Evolutionary conservation across 2,888 invertebrate genomes (phyloP).

Genomic region (Oithona nana): DNA sequence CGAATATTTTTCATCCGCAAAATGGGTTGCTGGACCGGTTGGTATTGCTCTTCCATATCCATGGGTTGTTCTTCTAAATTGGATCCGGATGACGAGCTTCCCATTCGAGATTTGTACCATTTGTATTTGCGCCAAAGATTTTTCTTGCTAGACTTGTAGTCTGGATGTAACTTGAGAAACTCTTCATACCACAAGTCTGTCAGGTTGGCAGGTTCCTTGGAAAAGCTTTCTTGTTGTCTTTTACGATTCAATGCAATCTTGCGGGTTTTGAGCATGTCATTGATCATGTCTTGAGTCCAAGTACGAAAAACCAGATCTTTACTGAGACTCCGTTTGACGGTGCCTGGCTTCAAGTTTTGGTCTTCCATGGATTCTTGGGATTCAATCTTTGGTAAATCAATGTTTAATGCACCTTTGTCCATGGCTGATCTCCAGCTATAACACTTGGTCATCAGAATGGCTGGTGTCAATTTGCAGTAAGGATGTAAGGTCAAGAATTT

Average conservation of each 20-base stretch:
- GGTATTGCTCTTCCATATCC: neutral
- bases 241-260: neutral
- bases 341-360: neutral
- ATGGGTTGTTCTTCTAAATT: neutral
- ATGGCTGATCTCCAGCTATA: neutral
- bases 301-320: neutral
- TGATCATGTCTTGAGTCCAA: slow-evolving; percentile 7
- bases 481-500: neutral
- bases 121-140: slow-evolving; percentile 9
- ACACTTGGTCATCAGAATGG: slow-evolving; percentile 3
- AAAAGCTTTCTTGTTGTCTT: neutral
- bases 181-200: slow-evolving; percentile 1
- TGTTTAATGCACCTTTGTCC: neutral
- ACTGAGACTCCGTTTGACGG: neutral
- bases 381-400: neutral
- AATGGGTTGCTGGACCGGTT: neutral
- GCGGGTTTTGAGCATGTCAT: slow-evolving; percentile 6
- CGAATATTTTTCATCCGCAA: neutral
- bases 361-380: neutral
- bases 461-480: slow-evolving; percentile 1
- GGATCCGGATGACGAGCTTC: neutral
- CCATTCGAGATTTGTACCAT: neutral
- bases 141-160: neutral
- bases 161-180: slow-evolving; percentile 10
- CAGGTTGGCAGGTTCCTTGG: neutral